phyloP scores from a whole-genome alignment of 2,888 invertebrate species.

The Patella pellucida region DNA sequence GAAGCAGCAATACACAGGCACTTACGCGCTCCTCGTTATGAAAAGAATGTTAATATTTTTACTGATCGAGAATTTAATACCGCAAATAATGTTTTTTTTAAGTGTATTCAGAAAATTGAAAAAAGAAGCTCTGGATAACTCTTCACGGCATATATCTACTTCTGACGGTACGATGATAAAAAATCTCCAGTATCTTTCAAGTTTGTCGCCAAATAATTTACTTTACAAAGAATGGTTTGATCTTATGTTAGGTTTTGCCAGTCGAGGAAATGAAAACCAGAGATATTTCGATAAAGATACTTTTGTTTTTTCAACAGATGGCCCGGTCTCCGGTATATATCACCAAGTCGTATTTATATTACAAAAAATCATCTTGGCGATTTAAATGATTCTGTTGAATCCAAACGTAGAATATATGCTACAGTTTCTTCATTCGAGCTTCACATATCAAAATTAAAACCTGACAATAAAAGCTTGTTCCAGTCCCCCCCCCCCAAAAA shows the following conservation, averaged over 20 bases:
- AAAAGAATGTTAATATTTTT: slow-evolving; percentile 3
- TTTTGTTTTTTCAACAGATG: too few relatives aligned
- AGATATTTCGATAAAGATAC: not conserved
- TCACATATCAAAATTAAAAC: too few relatives aligned
- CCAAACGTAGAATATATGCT: slow-evolving; percentile 26
- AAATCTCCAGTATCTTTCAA: not conserved
- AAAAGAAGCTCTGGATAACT: not conserved
- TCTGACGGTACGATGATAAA: not conserved
- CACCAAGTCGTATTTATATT: not conserved
- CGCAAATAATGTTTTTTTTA: slow-evolving; percentile 22
- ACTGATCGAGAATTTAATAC: slow-evolving; percentile 11
- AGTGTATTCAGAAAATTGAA: slow-evolving; percentile 24
- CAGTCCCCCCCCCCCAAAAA: too few relatives aligned
- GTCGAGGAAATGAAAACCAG: not conserved
- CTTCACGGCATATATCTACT: too few relatives aligned
- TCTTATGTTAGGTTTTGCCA: not conserved
- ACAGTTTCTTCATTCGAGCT: not conserved
- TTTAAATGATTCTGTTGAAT: slow-evolving; percentile 16
- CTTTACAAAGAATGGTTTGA: not conserved
- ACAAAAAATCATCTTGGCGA: not conserved
- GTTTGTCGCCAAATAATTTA: not conserved
- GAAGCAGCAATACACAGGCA: slow-evolving; percentile 11
- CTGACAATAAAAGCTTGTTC: too few relatives aligned
- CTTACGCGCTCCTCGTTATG: slow-evolving; percentile 11
- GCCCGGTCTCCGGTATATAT: not conserved